phyloP scores from a whole-genome alignment of 2,113 vertebrate species.

The Ochotona princeps region DNA sequence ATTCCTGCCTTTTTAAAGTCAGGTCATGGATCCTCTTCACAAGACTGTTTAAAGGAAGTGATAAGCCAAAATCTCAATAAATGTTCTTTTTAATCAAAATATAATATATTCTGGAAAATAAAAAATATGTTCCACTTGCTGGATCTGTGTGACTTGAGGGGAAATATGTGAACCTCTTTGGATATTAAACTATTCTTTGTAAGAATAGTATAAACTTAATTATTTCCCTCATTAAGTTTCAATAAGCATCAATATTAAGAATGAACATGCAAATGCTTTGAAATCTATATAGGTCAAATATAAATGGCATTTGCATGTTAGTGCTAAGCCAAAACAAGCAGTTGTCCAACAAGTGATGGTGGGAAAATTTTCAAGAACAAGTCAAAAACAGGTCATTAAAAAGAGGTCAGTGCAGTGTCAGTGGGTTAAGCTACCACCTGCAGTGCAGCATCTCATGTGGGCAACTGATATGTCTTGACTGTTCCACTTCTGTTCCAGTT shows the following conservation, averaged over 20 bases:
- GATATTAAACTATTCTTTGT: not conserved
- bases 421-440: no score
- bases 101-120: not conserved
- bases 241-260: not conserved
- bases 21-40: not conserved
- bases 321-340: slow-evolving; percentile 9
- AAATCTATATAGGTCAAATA: not conserved
- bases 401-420: not conserved
- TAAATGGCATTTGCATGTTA: not conserved
- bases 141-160: not conserved
- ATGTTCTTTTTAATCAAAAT: not conserved
- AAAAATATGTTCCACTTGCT: not conserved
- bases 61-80: slow-evolving; percentile 1
- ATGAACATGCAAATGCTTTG: not conserved
- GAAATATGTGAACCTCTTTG: not conserved
- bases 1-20: not conserved
- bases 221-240: not conserved
- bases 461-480: no score
- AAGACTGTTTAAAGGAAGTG: not conserved
- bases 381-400: not conserved
- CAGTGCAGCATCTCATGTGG: no score
- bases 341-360: not conserved
- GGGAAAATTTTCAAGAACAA: not conserved
- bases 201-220: not conserved
- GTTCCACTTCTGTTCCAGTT: no score